phyloP scores from a whole-genome alignment of 2,797 vertebrate genomes.

The Semaprochilodus insignis region DNA sequence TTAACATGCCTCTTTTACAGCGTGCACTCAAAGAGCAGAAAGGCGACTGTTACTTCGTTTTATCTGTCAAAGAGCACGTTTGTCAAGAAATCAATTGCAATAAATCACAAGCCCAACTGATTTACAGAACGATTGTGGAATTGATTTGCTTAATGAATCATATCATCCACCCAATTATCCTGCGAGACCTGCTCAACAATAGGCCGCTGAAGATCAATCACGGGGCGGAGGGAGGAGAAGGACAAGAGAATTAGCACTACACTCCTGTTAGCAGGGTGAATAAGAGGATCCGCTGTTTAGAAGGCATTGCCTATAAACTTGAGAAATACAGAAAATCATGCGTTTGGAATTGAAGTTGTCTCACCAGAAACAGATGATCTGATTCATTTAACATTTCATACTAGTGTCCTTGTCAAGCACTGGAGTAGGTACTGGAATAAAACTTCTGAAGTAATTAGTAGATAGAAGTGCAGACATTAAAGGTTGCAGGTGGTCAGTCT shows the following conservation, averaged over 20 bases:
- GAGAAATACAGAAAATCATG: not conserved
- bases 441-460: too few relatives aligned
- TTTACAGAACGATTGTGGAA: constrained; percentile 70
- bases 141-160: constrained; percentile 74
- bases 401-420: too few relatives aligned
- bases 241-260: constrained; percentile 51
- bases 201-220: constrained; percentile 63
- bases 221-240: constrained; percentile 53
- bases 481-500: not conserved
- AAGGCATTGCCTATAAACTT: not conserved
- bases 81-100: constrained; percentile 69
- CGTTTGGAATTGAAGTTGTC: not conserved
- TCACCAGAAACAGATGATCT: not conserved
- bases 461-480: too few relatives aligned
- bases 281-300: constrained; percentile 13
- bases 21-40: constrained; percentile 33
- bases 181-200: constrained; percentile 62
- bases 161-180: constrained; percentile 72
- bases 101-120: constrained; percentile 68
- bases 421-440: too few relatives aligned
- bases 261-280: constrained; percentile 30
- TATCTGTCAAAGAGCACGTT: constrained; percentile 66
- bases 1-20: constrained; percentile 50
- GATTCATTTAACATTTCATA: not conserved
- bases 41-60: constrained; percentile 58